Percentiles rank a stretch among this genome's conserved stretches.
Evolutionary conservation across 1,140 invertebrate species (phyloP).

Genomic region (Drosophila burlai): DNA sequence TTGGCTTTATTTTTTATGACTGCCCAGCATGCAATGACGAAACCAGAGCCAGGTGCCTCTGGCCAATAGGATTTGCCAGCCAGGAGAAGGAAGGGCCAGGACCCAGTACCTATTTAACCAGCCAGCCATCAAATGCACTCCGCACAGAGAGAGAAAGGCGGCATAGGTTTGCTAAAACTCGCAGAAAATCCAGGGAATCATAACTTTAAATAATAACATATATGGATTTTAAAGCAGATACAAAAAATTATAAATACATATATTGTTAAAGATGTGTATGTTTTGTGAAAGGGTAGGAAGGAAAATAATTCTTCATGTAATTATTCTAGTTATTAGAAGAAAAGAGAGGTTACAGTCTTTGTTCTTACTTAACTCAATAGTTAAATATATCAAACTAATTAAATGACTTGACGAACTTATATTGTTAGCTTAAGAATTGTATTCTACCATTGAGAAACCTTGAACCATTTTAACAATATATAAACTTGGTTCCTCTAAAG

Average conservation of each 20-base stretch:
- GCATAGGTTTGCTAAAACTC: too few species aligned
- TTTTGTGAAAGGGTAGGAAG: background rate
- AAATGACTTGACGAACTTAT: background rate
- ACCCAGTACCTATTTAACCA: conserved; percentile 22
- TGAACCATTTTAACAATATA: background rate
- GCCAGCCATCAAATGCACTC: conserved; percentile 33
- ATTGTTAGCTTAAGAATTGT: background rate
- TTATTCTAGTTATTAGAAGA: background rate
- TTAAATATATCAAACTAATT: background rate
- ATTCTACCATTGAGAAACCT: too few species aligned
- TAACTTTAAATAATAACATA: background rate
- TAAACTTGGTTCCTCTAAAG: background rate
- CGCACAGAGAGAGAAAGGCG: conserved; percentile 19
- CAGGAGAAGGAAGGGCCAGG: conserved; percentile 5
- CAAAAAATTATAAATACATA: background rate
- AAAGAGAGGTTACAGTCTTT: background rate
- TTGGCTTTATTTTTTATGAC: conserved; percentile 67
- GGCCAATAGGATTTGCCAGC: conserved; percentile 20
- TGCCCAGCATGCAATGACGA: conserved; percentile 59
- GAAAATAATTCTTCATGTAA: background rate
- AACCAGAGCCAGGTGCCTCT: conserved; percentile 59
- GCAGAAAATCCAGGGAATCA: background rate
- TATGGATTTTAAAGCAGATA: background rate
- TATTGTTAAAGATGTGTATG: background rate
- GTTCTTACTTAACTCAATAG: background rate